Base-by-base conservation (phyloP, 1,140 invertebrate genomes). In the Lasaia peninsularis region DNA sequence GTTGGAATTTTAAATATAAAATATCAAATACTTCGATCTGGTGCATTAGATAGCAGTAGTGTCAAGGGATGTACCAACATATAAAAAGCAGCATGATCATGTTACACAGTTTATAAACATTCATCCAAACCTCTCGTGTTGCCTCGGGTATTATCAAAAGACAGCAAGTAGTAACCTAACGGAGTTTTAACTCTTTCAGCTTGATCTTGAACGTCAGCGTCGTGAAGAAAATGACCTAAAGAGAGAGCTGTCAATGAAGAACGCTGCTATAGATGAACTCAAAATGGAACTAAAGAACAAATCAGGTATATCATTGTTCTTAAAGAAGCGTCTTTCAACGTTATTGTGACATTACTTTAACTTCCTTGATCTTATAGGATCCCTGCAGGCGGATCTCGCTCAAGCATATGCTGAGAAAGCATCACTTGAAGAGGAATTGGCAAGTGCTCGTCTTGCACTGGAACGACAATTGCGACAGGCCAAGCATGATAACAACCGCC, bases 241-340 rank as follows among this genome's bases (percentile, higher is more conserved):
- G 68, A 88, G 94, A 20, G 94, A 96, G 63, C 68, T 95, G 11
- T 90, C 92, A 4, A 93, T 94, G 80, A 95, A 94, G 62, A 93
- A 92, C 60, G 85, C 91, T 0, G 91, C 93, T 40, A 92, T 96
- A 21, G 95, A 96, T 44, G 94, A 95, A 71, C 75, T 96, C 1
- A 94, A 94, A 63, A 94, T 94, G 84, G 95, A 96, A 67, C 79
- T 95, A 50, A 93, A 94, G 58, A 92, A 91, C 52, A 96, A 95
- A 89, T 93, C 92, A 54, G 90, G 93, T 94, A 80, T 10, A 16
- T 18, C 12, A 12, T 14, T 44, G 2, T 44, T 44, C 8, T 2
- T 1, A 44, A 18, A 16, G 18, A 18, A 9, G 0, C 10, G 4
- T 34, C 11, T 18, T 34, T 20, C 11, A 21, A 35, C 20, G n/a